Evolutionary conservation across 2,888 invertebrate genomes (phyloP), one percentile per base, ranked within the genome.

Genomic region (Chelonus formosanus): DNA sequence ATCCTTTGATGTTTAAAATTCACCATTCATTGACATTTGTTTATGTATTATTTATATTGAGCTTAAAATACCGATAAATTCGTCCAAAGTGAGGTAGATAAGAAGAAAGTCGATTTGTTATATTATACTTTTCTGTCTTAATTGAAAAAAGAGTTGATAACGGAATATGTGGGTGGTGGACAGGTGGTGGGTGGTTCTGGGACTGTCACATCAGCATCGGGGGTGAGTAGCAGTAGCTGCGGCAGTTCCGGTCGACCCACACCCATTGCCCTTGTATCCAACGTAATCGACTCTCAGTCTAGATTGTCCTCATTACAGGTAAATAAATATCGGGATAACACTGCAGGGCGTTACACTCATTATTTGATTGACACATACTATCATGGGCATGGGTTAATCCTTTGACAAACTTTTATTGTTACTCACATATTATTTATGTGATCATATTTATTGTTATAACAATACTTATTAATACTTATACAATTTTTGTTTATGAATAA

Each of bases 211-310:
- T 81, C 81, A 73, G 75, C 81, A 77, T 78, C 80, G 74, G 82
- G 77, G 78, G 79, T 82, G 81, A 82, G 86, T 84, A 85, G 85
- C 84, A 82, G 83, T 80, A 77, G 84, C 80, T 83, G 85, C 83
- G 73, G 80, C 80, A 80, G 79, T 79, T 80, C 80, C 77, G 77
- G 80, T 76, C 80, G 81, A 76, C 81, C 84, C 76, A 81, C 84
- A 73, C 86, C 87, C 77, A 85, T 87, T 80, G 84, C 86, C 78
- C 85, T 87, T 80, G 85, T 87, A 80, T 86, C 87, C 80, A 87
- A 86, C 82, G 82, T 87, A 80, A 85, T 86, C 78, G 84, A 86
- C 82, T 78, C 79, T 76, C 80, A 78, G 74, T 80, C 78, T 81
- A 81, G 80, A 78, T 81, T 81, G 74, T 78, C 80, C 75, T 79